Base-by-base conservation (phyloP, 2,113 vertebrate species). In the Toxotes jaculatrix region DNA sequence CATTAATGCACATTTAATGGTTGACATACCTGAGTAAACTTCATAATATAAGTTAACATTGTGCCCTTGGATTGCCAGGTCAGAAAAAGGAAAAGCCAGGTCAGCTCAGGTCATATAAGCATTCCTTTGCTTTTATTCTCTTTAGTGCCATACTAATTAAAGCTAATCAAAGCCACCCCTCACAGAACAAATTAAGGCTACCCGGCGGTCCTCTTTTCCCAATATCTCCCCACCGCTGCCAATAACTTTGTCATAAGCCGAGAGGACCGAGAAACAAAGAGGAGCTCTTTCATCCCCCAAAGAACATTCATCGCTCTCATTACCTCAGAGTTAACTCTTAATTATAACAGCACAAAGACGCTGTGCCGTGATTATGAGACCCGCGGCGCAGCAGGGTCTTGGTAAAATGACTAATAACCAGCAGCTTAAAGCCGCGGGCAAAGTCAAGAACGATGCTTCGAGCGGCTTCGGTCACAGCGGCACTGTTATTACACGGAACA, bases 251-350 rank as follows among this genome's bases (percentile, higher is more conserved):
- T 61, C 63, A 57, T 87, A 82, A 90, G 70, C 80, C 59, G 11
- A 74, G 55, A 64, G 72, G 61, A 68, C 70, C 14, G n/a, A 42
- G 72, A 72, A 80, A 87, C 72, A 91, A 86, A 92, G 82, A 85
- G 17, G 55, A 66, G 69, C 84, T 79, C 81, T 89, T 82, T 92
- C 83, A 91, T 83, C 74, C 60, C 73, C 14, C n/a, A 43, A 57
- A 60, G 74, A 80, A 66, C 84, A 71, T 84, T 82, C 87, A 88
- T 90, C 88, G 72, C 80, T 61, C 74, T 91, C 84, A 91, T 90
- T 83, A 89, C 71, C 75, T 83, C 73, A 82, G 86, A 79, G 83
- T 90, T 87, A 90, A 66, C 49, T 84, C 69, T 27, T 85, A 82
- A 85, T 90, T 81, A 90, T 31, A 79, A 68, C 74, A 34, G 79